Evolutionary conservation across 2,113 vertebrate genomes (phyloP).

Genomic region (Bubo bubo): DNA sequence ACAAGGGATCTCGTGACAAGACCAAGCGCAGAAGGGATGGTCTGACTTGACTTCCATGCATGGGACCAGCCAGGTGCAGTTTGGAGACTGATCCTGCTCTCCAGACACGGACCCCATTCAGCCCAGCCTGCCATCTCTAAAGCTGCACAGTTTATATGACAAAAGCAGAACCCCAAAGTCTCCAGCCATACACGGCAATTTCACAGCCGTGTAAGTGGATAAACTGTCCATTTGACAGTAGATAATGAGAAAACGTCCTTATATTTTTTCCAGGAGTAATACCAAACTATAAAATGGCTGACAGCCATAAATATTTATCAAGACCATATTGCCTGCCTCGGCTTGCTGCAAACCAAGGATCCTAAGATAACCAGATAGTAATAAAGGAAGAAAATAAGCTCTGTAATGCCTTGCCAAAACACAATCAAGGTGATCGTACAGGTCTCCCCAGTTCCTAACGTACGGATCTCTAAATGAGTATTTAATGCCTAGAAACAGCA

Average conservation of each 20-base stretch:
- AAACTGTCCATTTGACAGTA: not conserved
- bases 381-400: not conserved
- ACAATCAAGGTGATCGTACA: rapidly evolving
- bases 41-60: not conserved
- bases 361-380: not conserved
- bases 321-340: not conserved
- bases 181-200: not conserved
- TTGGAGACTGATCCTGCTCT: not conserved
- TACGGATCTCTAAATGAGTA: not conserved
- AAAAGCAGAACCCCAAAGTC: not conserved
- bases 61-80: too few relatives aligned
- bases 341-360: not conserved
- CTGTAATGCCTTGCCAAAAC: not conserved
- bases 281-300: conserved; percentile 18
- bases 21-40: not conserved
- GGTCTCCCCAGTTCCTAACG: not conserved
- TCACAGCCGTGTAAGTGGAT: rapidly evolving
- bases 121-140: not conserved
- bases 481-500: rapidly evolving
- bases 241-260: not conserved
- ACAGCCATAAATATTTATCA: conserved; percentile 33
- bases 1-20: rapidly evolving
- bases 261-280: not conserved
- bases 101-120: rapidly evolving
- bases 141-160: not conserved